Conservation (phyloP, 1,140 invertebrate genomes). For the Campodea augens region DNA sequence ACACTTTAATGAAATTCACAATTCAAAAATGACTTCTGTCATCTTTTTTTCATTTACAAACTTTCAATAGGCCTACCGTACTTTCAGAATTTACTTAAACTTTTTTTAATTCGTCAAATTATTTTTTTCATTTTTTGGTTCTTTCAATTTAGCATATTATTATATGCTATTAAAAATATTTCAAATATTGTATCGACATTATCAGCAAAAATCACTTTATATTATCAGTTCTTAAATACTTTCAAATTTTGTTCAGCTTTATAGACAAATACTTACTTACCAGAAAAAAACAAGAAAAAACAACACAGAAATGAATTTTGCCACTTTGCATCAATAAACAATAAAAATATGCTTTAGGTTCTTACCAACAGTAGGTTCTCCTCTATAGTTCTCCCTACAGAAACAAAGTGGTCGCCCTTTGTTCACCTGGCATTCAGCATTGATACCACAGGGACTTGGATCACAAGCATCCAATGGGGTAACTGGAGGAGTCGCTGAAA, state of each 20-base stretch:
- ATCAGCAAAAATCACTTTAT: neutral
- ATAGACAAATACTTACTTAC: conserved; percentile 48
- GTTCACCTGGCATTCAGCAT: conserved; percentile 39
- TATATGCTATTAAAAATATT: too few species aligned
- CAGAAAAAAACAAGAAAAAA: conserved; percentile 43
- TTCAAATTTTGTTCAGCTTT: conserved; percentile 51
- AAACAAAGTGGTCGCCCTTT: conserved; percentile 21
- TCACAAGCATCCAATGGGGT: conserved; percentile 36
- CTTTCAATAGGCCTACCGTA: conserved; percentile 14
- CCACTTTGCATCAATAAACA: conserved; percentile 56
- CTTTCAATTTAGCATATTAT: neutral
- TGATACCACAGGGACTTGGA: conserved; percentile 48
- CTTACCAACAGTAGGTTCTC: conserved; percentile 21
- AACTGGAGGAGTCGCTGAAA: conserved; percentile 13
- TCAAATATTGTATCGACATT: too few species aligned
- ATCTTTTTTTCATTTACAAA: conserved; percentile 14
- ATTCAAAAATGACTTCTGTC: too few species aligned
- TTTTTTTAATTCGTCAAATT: neutral
- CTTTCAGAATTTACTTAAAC: neutral
- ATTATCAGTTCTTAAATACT: conserved; percentile 48
- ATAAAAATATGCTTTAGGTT: conserved; percentile 25
- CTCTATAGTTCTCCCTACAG: conserved; percentile 22
- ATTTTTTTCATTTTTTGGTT: too few species aligned
- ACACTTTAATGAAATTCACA: conserved; percentile 12
- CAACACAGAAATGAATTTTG: conserved; percentile 40